Evolutionary conservation across 2,888 invertebrate species (phyloP), one percentile per base, ranked within the genome.

Genomic region (Cybosia mesomella): DNA sequence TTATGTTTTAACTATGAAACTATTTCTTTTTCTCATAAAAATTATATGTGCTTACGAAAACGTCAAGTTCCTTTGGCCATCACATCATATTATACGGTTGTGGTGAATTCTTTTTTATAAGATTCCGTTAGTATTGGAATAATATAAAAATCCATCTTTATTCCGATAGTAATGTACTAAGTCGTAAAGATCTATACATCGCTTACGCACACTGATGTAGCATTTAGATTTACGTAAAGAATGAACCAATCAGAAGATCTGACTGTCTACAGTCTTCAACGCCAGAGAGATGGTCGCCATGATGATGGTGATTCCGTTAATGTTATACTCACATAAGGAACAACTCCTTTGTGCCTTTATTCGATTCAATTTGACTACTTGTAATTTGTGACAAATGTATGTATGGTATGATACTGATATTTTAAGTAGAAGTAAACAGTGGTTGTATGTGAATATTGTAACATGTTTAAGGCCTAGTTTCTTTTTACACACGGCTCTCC

Each of bases 141-240:
- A 64, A 68, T 68, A 55, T 68, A 72, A 58, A 76, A 75, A 69
- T 78, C 76, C 78, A 83, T 81, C 76, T 72, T 77, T 75, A 67
- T 73, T 62, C 67, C 66, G 55, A 74, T 71, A 71, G 67, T 67
- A 22, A 58, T 70, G 49, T 49, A 49, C 49, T 18, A 70, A 64
- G 73, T 75, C 66, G 68, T 81, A 74, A 80, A 76, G 43, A 74
- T 68, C 71, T 79, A 78, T 76, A 68, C 72, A 75, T 79, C 78
- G 83, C 81, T 80, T 85, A 82, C 85, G 86, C 88, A 87, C 85
- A 88, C 79, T 75, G 74, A 80, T 74, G 75, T 84, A 85, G 87
- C 81, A 84, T 85, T 83, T 85, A 84, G 73, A 74, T 75, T 74
- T 74, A 74, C 67, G 53, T 58, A 68, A 70, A 66, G 68, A 68